These are phyloP conservation scores for Amblyteles armatorius DNA, from an alignment of 2,888 invertebrate species.

Conservation along the genomic window DNA sequence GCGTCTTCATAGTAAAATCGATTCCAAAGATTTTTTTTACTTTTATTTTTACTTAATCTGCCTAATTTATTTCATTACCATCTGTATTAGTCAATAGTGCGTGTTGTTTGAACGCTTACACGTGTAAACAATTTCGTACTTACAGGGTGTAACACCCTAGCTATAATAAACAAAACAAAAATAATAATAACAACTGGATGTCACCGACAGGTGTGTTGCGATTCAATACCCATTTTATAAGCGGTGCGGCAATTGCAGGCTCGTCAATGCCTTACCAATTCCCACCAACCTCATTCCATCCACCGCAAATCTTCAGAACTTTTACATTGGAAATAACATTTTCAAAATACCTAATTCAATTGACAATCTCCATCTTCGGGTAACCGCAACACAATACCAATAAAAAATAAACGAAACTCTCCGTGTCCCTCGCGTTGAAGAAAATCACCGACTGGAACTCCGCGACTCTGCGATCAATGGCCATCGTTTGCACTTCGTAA, in stretches of 20 bases:
- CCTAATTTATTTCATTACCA: no score
- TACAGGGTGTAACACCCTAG: no score
- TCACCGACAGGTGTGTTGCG: neutral
- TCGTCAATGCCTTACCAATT: neutral
- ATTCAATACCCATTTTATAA: neutral
- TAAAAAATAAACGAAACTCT: neutral
- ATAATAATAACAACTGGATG: neutral
- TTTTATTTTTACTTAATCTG: no score
- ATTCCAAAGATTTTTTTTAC: no score
- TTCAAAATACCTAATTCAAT: constrained; percentile 15
- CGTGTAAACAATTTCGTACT: no score
- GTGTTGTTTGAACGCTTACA: no score
- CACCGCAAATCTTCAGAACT: constrained; percentile 6
- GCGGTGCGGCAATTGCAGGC: neutral
- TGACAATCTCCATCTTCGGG: neutral
- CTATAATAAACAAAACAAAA: no score
- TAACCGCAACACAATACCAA: neutral
- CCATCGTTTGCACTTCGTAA: neutral
- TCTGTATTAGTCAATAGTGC: no score
- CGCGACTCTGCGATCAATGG: neutral
- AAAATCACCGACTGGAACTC: neutral
- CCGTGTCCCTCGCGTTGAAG: neutral
- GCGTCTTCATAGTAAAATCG: neutral
- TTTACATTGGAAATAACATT: neutral
- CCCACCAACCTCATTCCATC: neutral